Percentiles rank a stretch among this genome's conserved stretches.
Conservation (phyloP, 2,888 invertebrate genomes). For the Tachina grossa region DNA sequence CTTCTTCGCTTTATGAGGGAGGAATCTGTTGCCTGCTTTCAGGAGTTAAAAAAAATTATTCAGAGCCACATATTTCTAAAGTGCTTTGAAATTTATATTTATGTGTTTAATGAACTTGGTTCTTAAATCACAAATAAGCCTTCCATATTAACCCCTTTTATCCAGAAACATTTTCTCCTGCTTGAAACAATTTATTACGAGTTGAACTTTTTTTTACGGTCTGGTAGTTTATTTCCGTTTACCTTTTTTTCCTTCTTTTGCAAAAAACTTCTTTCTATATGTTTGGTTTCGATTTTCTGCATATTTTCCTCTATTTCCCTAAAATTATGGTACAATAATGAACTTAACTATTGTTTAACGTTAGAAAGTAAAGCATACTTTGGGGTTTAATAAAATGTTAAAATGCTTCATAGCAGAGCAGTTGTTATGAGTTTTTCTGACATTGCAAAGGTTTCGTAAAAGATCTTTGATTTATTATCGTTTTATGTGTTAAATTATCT, state of each 20-base stretch:
- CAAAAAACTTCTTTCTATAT: not conserved
- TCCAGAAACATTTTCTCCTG: not conserved
- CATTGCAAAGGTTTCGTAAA: conserved; percentile 27
- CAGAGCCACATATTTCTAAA: not conserved
- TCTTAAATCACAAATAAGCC: not conserved
- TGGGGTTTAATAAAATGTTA: conserved; percentile 47
- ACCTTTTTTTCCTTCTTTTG: conserved; percentile 24
- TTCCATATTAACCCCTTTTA: not conserved
- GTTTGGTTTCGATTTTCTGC: conserved; percentile 19
- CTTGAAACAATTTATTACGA: not conserved
- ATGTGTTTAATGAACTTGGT: not conserved
- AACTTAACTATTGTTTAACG: conserved; percentile 37
- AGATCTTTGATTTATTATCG: conserved; percentile 66
- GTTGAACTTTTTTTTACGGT: conserved; percentile 39
- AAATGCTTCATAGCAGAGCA: not conserved
- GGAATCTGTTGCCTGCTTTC: conserved; percentile 1
- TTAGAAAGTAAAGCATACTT: conserved; percentile 42
- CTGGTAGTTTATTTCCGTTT: conserved; percentile 40
- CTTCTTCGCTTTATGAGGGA: too few species aligned
- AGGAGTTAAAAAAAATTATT: not conserved
- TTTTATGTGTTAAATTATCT: conserved; percentile 63
- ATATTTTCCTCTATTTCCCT: not conserved
- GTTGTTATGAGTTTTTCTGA: conserved; percentile 16
- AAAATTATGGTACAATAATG: conserved; percentile 26
- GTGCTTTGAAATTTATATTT: not conserved